Evolutionary conservation across 2,797 vertebrate species (phyloP).

Genomic region (Crenichthys baileyi): DNA sequence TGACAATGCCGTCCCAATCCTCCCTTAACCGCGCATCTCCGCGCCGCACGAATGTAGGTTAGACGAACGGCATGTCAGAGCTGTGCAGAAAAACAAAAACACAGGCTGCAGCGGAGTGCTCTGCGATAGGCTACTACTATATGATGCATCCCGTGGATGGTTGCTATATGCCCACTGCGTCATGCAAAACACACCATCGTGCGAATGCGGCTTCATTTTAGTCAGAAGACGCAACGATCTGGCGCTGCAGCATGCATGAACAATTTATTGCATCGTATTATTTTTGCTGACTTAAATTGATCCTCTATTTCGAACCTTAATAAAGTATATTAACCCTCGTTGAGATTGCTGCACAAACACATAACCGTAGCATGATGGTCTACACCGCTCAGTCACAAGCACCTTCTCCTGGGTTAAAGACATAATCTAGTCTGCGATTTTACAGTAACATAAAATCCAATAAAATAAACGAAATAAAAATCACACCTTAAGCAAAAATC

Average conservation of each 20-base stretch:
- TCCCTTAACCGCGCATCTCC: constrained; percentile 62
- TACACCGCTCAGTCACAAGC: constrained; percentile 47
- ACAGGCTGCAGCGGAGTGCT: constrained; percentile 72
- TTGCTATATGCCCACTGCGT: constrained; percentile 81
- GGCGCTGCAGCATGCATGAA: not conserved
- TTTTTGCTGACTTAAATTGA: constrained; percentile 13
- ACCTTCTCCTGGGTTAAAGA: constrained; percentile 53
- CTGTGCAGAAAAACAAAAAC: constrained; percentile 82
- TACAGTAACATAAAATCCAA: not conserved
- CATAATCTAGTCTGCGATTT: constrained; percentile 13
- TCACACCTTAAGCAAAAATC: constrained; percentile 1
- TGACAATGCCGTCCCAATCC: constrained; percentile 63
- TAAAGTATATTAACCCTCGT: constrained; percentile 20
- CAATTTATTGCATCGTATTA: constrained; percentile 17
- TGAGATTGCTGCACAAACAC: constrained; percentile 64
- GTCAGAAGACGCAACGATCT: constrained; percentile 6
- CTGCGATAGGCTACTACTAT: constrained; percentile 75
- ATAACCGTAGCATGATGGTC: constrained; percentile 61
- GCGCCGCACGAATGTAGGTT: constrained; percentile 81
- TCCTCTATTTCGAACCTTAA: constrained; percentile 30
- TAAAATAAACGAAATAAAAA: not conserved
- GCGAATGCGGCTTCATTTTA: constrained; percentile 33
- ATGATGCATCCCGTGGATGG: constrained; percentile 76
- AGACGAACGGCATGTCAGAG: constrained; percentile 74
- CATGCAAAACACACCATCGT: constrained; percentile 67